A percentile compares a stretch with the other conserved stretches of the same genome.
phyloP scores from a whole-genome alignment of 2,888 invertebrate species.

The Asteroscopus sphinx region DNA sequence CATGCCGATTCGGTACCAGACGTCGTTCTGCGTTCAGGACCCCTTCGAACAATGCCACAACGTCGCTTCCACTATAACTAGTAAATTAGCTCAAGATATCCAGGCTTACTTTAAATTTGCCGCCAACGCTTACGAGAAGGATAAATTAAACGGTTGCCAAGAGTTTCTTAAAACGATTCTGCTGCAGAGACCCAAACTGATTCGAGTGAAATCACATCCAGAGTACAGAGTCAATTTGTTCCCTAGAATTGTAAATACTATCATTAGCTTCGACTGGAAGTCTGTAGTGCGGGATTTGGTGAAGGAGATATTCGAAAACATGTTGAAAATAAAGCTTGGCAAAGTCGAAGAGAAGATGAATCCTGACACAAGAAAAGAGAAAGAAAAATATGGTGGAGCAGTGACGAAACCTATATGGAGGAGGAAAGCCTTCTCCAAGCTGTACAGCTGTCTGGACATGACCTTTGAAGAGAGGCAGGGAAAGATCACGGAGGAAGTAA shows the following conservation, averaged over 20 bases:
- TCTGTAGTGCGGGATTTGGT: constrained; percentile 60
- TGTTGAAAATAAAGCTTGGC: constrained; percentile 66
- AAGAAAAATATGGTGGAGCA: constrained; percentile 64
- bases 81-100: constrained; percentile 66
- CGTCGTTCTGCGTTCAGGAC: constrained; percentile 91
- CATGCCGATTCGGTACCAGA: constrained; percentile 72
- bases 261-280: constrained; percentile 72
- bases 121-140: constrained; percentile 67
- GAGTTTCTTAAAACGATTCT: constrained; percentile 70
- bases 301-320: constrained; percentile 67
- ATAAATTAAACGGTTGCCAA: constrained; percentile 58
- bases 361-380: constrained; percentile 61
- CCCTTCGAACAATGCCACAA: constrained; percentile 92
- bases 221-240: constrained; percentile 69
- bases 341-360: constrained; percentile 63
- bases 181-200: constrained; percentile 68
- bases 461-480: constrained; percentile 66
- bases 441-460: constrained; percentile 50
- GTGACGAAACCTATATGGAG: constrained; percentile 73
- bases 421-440: constrained; percentile 63
- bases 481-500: constrained; percentile 70
- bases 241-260: constrained; percentile 61
- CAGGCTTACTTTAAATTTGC: constrained; percentile 70
- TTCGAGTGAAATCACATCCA: constrained; percentile 52
- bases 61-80: constrained; percentile 77